Evolutionary conservation across 2,113 vertebrate genomes (phyloP), one percentile per base, ranked within the genome.

Genomic region (Cariama cristata): DNA sequence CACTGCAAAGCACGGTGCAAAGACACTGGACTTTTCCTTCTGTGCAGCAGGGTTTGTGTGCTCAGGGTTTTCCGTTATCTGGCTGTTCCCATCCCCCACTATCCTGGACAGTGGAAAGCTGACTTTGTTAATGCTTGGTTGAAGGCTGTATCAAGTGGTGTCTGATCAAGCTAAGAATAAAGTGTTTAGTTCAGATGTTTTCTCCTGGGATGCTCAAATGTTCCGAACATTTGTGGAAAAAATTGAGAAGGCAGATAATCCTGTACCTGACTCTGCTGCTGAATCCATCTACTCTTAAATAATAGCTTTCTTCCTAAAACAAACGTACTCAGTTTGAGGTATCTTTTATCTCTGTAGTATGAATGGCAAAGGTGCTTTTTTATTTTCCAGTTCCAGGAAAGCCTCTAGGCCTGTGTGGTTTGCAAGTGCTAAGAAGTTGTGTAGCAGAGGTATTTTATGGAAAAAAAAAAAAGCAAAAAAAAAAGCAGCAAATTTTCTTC

Each of bases 221-320:
- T 86, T 90, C 68, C 84, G 63, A 95, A 88, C 74, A 50, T 60
- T 73, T 84, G 50, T 72, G 81, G 62, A 67, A 89, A 76, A 84
- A 49, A 63, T 42, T 59, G 63, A 88, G 68, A 87, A 64, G 30
- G 35, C 45, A 94, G 50, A 60, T 92, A 68, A 66, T 79, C 49
- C 63, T 77, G 32, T 63, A 76, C 32, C 35, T 58, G 58, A 44
- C 32, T 76, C 47, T 55, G 40, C 59, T 85, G 33, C 64, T 90
- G 33, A 81, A 72, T 73, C 71, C 14, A 32, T 79, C 59, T 68
- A 18, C 38, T 32, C 32, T 33, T 71, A 73, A 83, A 68, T 68
- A 90, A 68, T 58, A 27, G 11, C 42, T 93, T 96, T 77, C 50
- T 88, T 77, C 40, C n/a, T 62, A 32, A 82, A 94, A 52, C 52